Conservation (phyloP, 1,140 invertebrate species). For the Trachymyrmex septentrionalis region DNA sequence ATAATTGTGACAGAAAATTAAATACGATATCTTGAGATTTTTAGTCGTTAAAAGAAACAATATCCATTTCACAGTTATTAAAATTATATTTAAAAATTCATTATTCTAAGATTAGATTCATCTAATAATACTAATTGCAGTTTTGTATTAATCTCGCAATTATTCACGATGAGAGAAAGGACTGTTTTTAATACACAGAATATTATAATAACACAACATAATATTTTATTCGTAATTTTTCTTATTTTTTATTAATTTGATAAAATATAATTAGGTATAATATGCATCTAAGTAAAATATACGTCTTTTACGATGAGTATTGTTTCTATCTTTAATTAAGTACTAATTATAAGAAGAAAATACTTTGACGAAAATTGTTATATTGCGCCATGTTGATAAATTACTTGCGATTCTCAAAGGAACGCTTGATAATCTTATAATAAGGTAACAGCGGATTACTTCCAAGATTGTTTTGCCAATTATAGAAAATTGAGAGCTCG, state of each 20-base stretch:
- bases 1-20: not conserved
- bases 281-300: not conserved
- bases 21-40: conserved; percentile 8
- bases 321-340: not conserved
- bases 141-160: not conserved
- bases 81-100: not conserved
- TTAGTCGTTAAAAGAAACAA: not conserved
- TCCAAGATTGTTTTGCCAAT: conserved; percentile 21
- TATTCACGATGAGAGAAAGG: not conserved
- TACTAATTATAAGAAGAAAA: not conserved
- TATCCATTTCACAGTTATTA: not conserved
- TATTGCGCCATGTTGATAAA: not conserved
- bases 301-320: not conserved
- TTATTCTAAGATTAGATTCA: not conserved
- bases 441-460: not conserved
- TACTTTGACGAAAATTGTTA: not conserved
- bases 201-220: not conserved
- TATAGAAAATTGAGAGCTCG: conserved; percentile 33
- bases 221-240: conserved; percentile 3
- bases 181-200: not conserved
- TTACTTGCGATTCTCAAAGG: not conserved
- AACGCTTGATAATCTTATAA: not conserved
- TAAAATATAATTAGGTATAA: not conserved
- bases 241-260: not conserved
- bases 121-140: not conserved